Evolutionary conservation across 2,888 invertebrate species (phyloP).

Genomic region (Anticlea derivata): DNA sequence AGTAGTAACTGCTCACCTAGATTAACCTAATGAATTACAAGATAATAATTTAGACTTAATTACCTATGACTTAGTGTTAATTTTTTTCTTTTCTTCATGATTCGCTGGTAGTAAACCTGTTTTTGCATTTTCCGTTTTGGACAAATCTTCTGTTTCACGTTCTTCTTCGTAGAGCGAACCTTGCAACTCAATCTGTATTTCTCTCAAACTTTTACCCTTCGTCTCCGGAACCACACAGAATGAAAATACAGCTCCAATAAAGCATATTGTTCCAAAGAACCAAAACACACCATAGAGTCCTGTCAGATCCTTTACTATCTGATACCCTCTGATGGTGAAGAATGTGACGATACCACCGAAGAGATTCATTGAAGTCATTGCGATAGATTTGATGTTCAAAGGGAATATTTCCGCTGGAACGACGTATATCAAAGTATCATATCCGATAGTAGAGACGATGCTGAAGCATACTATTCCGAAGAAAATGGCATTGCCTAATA

Average conservation of each 20-base stretch:
- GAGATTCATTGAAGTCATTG: constrained; percentile 74
- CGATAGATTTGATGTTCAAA: constrained; percentile 79
- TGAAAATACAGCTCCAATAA: constrained; percentile 71
- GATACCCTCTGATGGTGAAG: constrained; percentile 73
- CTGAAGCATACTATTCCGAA: constrained; percentile 60
- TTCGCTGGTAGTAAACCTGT: not conserved
- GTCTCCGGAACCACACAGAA: constrained; percentile 79
- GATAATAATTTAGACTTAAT: not conserved
- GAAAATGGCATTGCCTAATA: constrained; percentile 59
- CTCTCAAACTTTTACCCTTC: constrained; percentile 80
- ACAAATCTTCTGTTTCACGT: constrained; percentile 22
- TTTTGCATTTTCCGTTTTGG: constrained; percentile 7
- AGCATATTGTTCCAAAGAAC: constrained; percentile 67
- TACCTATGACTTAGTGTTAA: not conserved
- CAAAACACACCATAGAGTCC: constrained; percentile 79
- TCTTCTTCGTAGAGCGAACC: constrained; percentile 40
- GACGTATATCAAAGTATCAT: constrained; percentile 72
- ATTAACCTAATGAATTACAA: too few relatives aligned
- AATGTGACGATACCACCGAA: constrained; percentile 70
- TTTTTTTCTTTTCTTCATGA: constrained; percentile 1
- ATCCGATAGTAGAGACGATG: constrained; percentile 63
- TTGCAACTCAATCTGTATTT: constrained; percentile 79
- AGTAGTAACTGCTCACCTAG: too few relatives aligned
- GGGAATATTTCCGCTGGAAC: constrained; percentile 83
- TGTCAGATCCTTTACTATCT: constrained; percentile 64